phyloP scores from a whole-genome alignment of 2,797 vertebrate genomes.

The Pampus argenteus region DNA sequence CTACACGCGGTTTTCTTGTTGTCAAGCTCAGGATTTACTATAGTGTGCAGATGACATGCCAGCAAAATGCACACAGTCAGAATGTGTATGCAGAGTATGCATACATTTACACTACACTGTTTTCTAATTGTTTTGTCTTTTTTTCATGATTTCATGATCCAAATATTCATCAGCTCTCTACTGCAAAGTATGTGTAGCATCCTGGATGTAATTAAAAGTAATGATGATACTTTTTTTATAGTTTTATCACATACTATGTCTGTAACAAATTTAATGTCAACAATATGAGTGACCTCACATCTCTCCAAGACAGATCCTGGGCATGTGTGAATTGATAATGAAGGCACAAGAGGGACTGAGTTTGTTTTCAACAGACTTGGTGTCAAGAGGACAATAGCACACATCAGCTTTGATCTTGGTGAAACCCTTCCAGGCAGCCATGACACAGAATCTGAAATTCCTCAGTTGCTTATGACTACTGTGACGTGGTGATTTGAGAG shows the following conservation, averaged over 20 bases:
- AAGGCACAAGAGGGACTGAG: neutral
- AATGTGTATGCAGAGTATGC: neutral
- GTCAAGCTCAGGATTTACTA: constrained; percentile 6
- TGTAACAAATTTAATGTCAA: neutral
- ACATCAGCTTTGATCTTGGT: constrained; percentile 51
- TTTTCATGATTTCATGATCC: neutral
- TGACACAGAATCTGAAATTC: constrained; percentile 43
- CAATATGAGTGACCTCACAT: neutral
- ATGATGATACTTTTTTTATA: neutral
- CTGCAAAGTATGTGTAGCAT: neutral
- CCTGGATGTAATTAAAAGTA: neutral
- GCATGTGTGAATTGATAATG: neutral
- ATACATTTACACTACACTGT: no score
- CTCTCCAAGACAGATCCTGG: neutral
- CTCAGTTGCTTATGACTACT: constrained; percentile 48
- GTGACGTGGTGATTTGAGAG: constrained; percentile 34
- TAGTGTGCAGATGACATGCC: constrained; percentile 7
- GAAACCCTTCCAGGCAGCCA: constrained; percentile 53
- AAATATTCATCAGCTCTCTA: neutral
- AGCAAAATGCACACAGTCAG: neutral
- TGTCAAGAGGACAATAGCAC: constrained; percentile 46
- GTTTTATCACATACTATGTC: neutral
- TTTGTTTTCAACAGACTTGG: constrained; percentile 17
- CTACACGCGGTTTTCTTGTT: neutral
- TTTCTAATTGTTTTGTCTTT: no score